Base-by-base conservation (phyloP, 2,797 vertebrate species). In the Microctenopoma lineatum region DNA sequence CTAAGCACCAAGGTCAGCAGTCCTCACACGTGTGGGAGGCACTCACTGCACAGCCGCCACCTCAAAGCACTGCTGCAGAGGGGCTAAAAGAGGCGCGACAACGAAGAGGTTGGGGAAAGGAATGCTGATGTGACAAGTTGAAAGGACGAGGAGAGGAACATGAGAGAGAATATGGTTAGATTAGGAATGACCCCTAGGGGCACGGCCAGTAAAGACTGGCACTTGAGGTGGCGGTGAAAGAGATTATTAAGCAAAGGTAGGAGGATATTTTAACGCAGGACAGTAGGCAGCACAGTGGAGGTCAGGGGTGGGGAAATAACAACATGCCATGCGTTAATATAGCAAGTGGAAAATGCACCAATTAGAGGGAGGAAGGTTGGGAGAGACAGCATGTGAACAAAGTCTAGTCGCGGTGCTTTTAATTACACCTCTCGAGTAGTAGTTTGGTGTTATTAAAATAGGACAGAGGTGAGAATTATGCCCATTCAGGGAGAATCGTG, bases 1-100 rank as follows among this genome's bases (percentile, higher is more conserved):
- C 58, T 77, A 87, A 86, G 74, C 85, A 64, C 88, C 91, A 92
- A 93, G 93, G 93, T 94, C 91, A 89, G 90, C 83, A 68, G 80
- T 89, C 84, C 73, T 87, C 34, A 48, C 62, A 65, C 84, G 83
- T 88, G 92, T 91, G 90, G 91, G 90, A 87, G 84, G 84, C 77
- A 62, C 75, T 81, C 76, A 70, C 71, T 69, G 21, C 21, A 70
- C 73, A 79, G 80, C 86, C 84, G 81, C 86, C 84, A 70, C 72
- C 77, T 67, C 78, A 72, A 77, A 85, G 74, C 39, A 26, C 56
- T 53, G 59, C 77, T 56, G 74, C 66, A 70, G 75, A 73, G 68
- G 66, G 66, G 57, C 67, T 63, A 46, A 57, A 51, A n/a, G 67
- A 81, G 73, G 55, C 71, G 16, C 64, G 74, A 73, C 77, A 76